Evolutionary conservation across 2,797 vertebrate genomes (phyloP).

Genomic region (Pelodytes ibericus): DNA sequence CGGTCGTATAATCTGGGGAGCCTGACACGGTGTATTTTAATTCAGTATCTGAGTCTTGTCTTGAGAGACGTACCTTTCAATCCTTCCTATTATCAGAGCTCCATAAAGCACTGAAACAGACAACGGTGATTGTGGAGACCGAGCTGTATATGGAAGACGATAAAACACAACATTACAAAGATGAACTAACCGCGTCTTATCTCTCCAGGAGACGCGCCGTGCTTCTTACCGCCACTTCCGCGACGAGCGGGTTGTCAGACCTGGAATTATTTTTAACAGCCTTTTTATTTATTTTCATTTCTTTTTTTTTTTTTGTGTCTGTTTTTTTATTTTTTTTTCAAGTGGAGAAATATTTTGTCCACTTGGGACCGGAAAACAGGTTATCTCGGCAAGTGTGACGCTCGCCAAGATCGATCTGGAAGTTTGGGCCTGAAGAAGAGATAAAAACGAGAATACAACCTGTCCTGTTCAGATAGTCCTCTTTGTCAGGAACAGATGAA

Average conservation of each 20-base stretch:
- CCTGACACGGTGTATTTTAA: slow-evolving; percentile 32
- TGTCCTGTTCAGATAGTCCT: slow-evolving; percentile 12
- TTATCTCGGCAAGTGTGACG: slow-evolving; percentile 30
- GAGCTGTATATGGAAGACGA: neutral
- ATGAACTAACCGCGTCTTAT: slow-evolving; percentile 42
- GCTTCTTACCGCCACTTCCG: slow-evolving; percentile 30
- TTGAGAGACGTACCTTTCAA: slow-evolving; percentile 24
- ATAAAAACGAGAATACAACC: neutral
- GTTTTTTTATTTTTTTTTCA: too few species aligned
- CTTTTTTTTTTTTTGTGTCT: slow-evolving; percentile 22
- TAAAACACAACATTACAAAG: slow-evolving; percentile 42
- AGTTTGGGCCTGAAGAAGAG: slow-evolving; percentile 12
- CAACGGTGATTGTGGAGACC: neutral
- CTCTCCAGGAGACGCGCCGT: slow-evolving; percentile 15
- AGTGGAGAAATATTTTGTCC: slow-evolving; percentile 21
- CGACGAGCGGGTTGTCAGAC: slow-evolving; percentile 13
- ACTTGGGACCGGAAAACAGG: slow-evolving; percentile 31
- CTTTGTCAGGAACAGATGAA: slow-evolving; percentile 38
- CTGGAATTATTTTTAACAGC: slow-evolving; percentile 32
- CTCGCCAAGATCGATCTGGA: slow-evolving; percentile 28
- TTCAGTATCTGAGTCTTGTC: slow-evolving; percentile 21
- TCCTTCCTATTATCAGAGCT: slow-evolving; percentile 24
- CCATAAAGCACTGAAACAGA: slow-evolving; percentile 40
- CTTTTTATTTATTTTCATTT: slow-evolving; percentile 33
- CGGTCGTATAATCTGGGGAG: neutral